Evolutionary conservation across 2,797 vertebrate species (phyloP).

Genomic region (Anabacerthia variegaticeps): DNA sequence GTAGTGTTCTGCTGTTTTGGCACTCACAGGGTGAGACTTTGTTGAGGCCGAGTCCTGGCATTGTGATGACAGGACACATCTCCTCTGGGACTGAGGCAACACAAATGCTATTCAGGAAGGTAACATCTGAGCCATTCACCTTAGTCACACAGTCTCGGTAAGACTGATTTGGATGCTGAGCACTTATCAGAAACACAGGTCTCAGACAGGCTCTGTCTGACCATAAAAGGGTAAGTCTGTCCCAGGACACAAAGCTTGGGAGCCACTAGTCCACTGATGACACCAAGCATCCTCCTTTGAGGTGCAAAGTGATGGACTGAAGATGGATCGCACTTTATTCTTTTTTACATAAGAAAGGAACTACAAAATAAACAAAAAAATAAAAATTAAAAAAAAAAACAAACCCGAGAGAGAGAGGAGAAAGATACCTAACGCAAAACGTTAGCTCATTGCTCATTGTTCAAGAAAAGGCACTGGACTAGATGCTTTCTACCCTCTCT

Average conservation of each 20-base stretch:
- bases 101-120: not conserved
- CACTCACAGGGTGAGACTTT: not conserved
- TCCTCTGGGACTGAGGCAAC: not conserved
- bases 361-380: not conserved
- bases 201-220: not conserved
- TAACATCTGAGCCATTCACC: not conserved
- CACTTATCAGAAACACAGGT: not conserved
- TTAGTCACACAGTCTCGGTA: not conserved
- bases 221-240: not conserved
- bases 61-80: not conserved
- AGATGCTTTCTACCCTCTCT: not conserved
- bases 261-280: not conserved
- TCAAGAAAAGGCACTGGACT: not conserved
- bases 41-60: not conserved
- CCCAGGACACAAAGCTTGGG: not conserved
- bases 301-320: not conserved
- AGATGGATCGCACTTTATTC: not conserved
- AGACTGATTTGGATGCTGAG: not conserved
- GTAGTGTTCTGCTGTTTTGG: not conserved
- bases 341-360: not conserved
- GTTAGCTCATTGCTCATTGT: not conserved
- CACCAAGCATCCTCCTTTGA: not conserved
- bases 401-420: not conserved
- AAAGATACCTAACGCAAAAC: not conserved
- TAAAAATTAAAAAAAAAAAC: not conserved